Conservation (phyloP, 2,797 vertebrate species). For the Gorsachius magnificus region DNA sequence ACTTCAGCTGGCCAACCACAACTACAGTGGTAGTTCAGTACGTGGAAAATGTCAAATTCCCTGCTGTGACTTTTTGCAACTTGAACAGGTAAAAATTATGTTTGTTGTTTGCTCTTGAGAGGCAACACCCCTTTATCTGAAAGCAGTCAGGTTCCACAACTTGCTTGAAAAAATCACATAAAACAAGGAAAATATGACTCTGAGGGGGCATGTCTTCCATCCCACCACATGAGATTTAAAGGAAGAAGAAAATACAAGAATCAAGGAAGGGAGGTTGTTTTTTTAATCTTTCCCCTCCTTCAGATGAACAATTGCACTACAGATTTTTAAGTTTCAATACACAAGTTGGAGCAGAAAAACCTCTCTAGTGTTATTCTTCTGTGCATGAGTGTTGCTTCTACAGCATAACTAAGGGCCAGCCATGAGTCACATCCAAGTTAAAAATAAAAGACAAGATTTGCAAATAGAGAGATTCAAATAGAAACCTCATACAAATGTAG, state of each 20-base stretch:
- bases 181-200: background rate
- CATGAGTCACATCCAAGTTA: background rate
- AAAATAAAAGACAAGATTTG: background rate
- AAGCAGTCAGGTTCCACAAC: background rate
- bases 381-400: background rate
- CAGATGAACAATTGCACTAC: background rate
- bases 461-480: background rate
- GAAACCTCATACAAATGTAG: background rate
- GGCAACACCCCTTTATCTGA: background rate
- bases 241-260: background rate
- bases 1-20: constrained; percentile 79
- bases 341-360: background rate
- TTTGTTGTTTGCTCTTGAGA: background rate
- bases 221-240: background rate
- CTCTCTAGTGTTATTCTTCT: background rate
- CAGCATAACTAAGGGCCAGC: background rate
- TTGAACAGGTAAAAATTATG: constrained; percentile 75
- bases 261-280: background rate
- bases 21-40: constrained; percentile 75
- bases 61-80: constrained; percentile 79
- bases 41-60: constrained; percentile 75
- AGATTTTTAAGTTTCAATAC: background rate
- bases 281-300: background rate
- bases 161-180: background rate
- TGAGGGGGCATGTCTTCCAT: background rate